These are phyloP conservation scores for Dipodomys merriami DNA, from an alignment of 2,113 vertebrate genomes.

Conservation along the genomic window DNA sequence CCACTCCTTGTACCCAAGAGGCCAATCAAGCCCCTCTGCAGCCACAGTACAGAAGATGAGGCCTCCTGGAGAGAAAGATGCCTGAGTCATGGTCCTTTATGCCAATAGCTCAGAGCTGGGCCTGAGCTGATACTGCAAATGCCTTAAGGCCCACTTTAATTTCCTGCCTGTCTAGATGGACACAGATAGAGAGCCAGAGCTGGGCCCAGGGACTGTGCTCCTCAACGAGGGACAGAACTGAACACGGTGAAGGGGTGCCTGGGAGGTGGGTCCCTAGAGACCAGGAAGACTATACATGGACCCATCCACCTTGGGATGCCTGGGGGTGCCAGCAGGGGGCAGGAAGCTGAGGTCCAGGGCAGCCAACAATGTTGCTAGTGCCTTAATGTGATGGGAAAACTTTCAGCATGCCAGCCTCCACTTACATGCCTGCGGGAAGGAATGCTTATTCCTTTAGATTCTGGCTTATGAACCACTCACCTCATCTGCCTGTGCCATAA, in stretches of 20 bases:
- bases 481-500: neutral
- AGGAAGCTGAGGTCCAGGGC: neutral
- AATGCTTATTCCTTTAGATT: neutral
- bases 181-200: slow-evolving; percentile 21
- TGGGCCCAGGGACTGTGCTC: neutral
- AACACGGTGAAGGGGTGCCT: too few relatives aligned
- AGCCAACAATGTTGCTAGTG: neutral
- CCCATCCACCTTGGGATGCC: fast-evolving
- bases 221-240: neutral
- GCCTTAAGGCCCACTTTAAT: slow-evolving; percentile 21
- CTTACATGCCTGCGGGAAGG: neutral
- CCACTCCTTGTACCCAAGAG: neutral
- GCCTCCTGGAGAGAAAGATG: neutral
- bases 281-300: neutral
- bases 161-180: slow-evolving; percentile 63
- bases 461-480: neutral
- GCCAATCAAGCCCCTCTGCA: neutral
- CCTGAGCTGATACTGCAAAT: neutral
- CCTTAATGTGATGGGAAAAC: neutral
- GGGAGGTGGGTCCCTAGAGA: neutral
- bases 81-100: neutral
- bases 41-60: neutral
- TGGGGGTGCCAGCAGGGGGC: neutral
- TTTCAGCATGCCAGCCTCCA: too few relatives aligned
- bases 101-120: neutral